phyloP scores from a whole-genome alignment of 2,797 vertebrate species.

The Myioborus melanocephalus region DNA sequence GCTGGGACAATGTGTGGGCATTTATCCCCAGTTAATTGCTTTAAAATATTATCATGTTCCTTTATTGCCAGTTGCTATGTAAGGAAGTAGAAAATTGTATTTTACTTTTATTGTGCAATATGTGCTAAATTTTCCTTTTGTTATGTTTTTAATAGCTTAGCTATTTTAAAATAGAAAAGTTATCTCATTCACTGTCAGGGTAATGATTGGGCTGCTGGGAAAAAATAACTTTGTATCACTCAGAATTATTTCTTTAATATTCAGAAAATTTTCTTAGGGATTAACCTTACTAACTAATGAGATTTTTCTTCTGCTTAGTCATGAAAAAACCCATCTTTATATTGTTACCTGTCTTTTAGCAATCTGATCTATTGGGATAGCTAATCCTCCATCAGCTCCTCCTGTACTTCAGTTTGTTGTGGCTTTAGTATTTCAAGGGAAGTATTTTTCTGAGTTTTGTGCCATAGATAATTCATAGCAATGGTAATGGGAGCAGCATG shows the following conservation, averaged over 20 bases:
- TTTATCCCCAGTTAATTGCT: constrained; percentile 17
- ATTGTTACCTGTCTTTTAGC: neutral
- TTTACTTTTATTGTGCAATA: constrained; percentile 25
- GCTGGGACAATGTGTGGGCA: neutral
- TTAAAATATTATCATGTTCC: neutral
- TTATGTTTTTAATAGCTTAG: constrained; percentile 18
- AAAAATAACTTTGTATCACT: neutral
- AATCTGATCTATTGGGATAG: neutral
- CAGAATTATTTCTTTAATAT: constrained; percentile 35
- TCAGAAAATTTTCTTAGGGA: neutral
- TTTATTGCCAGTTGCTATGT: neutral
- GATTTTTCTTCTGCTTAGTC: constrained; percentile 5
- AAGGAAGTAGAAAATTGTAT: constrained; percentile 27
- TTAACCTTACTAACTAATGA: neutral
- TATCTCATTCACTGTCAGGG: neutral
- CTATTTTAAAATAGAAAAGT: constrained; percentile 22
- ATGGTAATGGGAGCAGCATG: neutral
- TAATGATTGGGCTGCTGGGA: constrained; percentile 12
- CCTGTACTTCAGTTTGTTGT: neutral
- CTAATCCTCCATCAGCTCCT: neutral
- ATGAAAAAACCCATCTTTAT: neutral
- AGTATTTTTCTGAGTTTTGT: neutral
- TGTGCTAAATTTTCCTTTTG: neutral
- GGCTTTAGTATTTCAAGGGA: neutral
- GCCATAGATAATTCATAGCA: neutral